Percentiles rank a stretch among this genome's conserved stretches.
Evolutionary conservation across 2,888 invertebrate species (phyloP).

Genomic region (Dryobota labecula): DNA sequence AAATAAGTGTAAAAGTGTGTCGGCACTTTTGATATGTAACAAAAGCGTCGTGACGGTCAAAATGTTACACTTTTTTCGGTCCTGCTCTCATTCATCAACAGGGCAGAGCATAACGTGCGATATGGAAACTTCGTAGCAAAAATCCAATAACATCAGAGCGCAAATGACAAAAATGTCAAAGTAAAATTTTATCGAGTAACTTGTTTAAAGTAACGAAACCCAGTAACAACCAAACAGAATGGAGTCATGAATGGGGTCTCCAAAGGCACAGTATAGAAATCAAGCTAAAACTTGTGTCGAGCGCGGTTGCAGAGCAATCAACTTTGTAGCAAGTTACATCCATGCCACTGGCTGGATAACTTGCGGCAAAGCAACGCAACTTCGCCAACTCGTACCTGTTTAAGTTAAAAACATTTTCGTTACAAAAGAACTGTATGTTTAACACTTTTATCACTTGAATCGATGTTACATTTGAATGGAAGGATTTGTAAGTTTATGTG

Average conservation of each 20-base stretch:
- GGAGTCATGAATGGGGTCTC: constrained; percentile 58
- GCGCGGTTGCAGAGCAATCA: constrained; percentile 77
- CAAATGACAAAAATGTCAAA: not conserved
- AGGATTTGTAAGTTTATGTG: constrained; percentile 25
- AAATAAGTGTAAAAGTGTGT: too few species aligned
- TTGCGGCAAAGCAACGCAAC: constrained; percentile 58
- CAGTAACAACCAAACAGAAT: constrained; percentile 29
- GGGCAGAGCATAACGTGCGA: too few species aligned
- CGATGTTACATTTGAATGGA: constrained; percentile 37
- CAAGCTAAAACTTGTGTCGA: constrained; percentile 72
- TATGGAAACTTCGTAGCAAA: too few species aligned
- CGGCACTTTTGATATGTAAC: too few species aligned
- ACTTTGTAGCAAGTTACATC: constrained; percentile 74
- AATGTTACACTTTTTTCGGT: too few species aligned
- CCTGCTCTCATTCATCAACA: too few species aligned
- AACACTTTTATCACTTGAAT: constrained; percentile 48
- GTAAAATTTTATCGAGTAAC: constrained; percentile 10
- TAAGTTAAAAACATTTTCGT: constrained; percentile 65
- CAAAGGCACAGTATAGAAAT: constrained; percentile 65
- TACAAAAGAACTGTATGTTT: constrained; percentile 49
- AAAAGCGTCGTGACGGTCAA: too few species aligned
- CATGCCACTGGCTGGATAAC: constrained; percentile 68
- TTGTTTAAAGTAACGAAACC: constrained; percentile 27
- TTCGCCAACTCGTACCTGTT: constrained; percentile 68
- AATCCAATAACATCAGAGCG: too few species aligned